phyloP scores from a whole-genome alignment of 2,113 vertebrate genomes.

The Nymphicus hollandicus region DNA sequence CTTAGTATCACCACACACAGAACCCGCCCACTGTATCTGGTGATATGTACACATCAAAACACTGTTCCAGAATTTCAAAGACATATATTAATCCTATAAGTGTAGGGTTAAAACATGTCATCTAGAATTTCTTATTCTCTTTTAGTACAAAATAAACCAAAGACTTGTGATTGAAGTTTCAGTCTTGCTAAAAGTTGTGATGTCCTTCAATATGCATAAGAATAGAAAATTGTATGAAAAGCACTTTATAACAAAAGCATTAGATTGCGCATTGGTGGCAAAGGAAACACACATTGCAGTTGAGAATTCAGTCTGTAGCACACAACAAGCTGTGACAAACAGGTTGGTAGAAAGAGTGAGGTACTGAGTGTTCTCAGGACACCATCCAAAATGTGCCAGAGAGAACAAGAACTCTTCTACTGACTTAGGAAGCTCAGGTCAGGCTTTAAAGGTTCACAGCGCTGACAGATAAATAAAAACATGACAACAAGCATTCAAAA shows the following conservation, averaged over 20 bases:
- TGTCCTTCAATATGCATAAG: background rate
- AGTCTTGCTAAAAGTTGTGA: background rate
- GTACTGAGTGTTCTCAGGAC: background rate
- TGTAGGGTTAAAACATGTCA: background rate
- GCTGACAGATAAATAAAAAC: constrained; percentile 12
- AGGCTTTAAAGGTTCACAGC: background rate
- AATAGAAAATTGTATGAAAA: background rate
- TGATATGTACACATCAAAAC: background rate
- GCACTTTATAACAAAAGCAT: background rate
- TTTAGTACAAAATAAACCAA: background rate
- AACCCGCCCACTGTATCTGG: background rate
- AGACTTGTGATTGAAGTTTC: background rate
- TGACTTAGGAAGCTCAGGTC: background rate
- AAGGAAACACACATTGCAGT: background rate
- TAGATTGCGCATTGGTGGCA: background rate
- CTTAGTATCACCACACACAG: background rate
- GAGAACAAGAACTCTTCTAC: background rate
- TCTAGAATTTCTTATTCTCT: background rate
- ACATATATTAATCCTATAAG: background rate
- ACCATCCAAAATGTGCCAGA: background rate
- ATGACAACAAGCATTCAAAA: constrained; percentile 24
- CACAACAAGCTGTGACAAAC: background rate
- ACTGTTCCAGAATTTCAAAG: background rate
- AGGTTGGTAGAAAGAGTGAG: background rate
- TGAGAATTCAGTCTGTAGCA: background rate